phyloP scores from a whole-genome alignment of 2,888 invertebrate species.

The Lydus trimaculatus region DNA sequence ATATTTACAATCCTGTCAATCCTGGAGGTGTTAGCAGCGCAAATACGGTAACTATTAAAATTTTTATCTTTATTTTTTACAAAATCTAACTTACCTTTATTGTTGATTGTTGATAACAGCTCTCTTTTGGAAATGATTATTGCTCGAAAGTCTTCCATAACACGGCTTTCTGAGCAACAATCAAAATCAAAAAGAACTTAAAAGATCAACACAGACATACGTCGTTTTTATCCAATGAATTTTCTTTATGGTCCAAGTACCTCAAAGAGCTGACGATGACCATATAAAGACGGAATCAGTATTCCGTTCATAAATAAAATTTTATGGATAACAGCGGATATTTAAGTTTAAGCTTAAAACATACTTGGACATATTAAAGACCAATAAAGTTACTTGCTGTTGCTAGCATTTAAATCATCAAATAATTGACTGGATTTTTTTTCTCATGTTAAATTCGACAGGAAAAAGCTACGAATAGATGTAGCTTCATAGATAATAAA shows the following conservation, averaged over 20 bases:
- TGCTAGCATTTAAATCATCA: slow-evolving; percentile 25
- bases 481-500: slow-evolving; percentile 3
- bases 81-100: neutral
- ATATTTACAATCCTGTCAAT: too few species aligned
- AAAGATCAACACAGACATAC: neutral
- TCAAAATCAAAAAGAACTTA: slow-evolving; percentile 57
- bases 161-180: slow-evolving; percentile 65
- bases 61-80: neutral
- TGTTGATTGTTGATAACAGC: slow-evolving; percentile 17
- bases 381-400: slow-evolving; percentile 12
- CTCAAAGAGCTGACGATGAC: too few species aligned
- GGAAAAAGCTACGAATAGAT: neutral
- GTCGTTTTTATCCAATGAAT: too few species aligned
- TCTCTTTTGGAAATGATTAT: slow-evolving; percentile 58
- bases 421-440: neutral
- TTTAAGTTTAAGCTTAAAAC: too few species aligned
- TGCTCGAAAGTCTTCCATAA: slow-evolving; percentile 59
- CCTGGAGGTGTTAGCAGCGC: too few species aligned
- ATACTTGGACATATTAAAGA: too few species aligned
- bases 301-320: too few species aligned
- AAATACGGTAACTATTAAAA: neutral
- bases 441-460: neutral
- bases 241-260: too few species aligned
- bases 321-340: too few species aligned
- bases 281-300: too few species aligned